These are phyloP conservation scores for Galago senegalensis DNA, from an alignment of 2,797 vertebrate genomes.

Conservation along the genomic window DNA sequence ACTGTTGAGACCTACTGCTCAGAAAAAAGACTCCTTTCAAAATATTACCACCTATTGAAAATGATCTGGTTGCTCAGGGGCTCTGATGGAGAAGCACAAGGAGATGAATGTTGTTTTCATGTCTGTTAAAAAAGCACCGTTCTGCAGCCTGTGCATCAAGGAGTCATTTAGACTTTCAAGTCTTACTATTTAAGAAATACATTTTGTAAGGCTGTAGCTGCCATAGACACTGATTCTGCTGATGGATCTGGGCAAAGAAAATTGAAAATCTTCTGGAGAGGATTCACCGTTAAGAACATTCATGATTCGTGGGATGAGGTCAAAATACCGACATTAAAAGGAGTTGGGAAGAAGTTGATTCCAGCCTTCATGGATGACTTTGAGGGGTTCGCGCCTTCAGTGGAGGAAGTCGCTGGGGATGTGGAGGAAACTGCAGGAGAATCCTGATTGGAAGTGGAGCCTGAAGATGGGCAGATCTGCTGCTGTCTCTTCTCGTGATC, in stretches of 20 bases:
- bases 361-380: not conserved
- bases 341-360: not conserved
- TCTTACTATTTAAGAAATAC: not conserved
- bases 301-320: not conserved
- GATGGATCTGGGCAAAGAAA: not conserved
- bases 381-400: not conserved
- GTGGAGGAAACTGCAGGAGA: not conserved
- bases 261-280: not conserved
- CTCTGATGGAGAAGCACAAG: not conserved
- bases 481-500: not conserved
- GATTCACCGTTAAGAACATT: not conserved
- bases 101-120: not conserved
- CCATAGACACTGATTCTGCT: not conserved
- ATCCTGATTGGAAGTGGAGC: no score
- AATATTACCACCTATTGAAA: not conserved
- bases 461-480: not conserved
- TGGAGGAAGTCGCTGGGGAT: not conserved
- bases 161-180: not conserved
- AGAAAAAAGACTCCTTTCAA: not conserved
- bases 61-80: not conserved
- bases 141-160: not conserved
- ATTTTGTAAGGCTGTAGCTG: not conserved
- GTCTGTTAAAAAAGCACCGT: not conserved
- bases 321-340: not conserved
- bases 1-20: not conserved